These are phyloP conservation scores for Ophion ventricosus DNA, from an alignment of 2,888 invertebrate genomes.

Conservation along the genomic window DNA sequence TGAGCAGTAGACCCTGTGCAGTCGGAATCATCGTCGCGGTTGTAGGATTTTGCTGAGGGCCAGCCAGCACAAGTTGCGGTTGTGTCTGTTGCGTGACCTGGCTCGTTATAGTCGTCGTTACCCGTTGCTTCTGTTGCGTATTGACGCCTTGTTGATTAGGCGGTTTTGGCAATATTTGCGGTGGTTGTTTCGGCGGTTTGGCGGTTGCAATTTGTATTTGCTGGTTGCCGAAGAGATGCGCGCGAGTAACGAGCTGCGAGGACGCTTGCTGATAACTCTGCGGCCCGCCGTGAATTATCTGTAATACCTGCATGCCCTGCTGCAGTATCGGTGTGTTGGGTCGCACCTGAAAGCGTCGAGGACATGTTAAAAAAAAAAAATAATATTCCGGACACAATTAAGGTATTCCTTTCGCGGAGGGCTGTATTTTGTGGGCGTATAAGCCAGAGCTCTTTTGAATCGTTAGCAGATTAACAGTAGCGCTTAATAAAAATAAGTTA, in stretches of 20 bases:
- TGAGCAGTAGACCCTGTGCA: conserved; percentile 82
- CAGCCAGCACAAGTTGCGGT: conserved; percentile 83
- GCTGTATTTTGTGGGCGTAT: too few relatives aligned
- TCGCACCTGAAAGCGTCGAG: conserved; percentile 75
- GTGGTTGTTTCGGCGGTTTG: conserved; percentile 84
- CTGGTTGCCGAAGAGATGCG: conserved; percentile 82
- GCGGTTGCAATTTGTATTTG: conserved; percentile 81
- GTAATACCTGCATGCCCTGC: conserved; percentile 82
- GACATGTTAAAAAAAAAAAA: background rate
- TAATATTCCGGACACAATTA: too few relatives aligned
- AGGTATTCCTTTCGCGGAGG: too few relatives aligned
- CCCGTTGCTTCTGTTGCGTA: conserved; percentile 80
- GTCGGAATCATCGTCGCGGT: conserved; percentile 82
- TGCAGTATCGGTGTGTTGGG: conserved; percentile 81
- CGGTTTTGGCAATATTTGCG: conserved; percentile 87
- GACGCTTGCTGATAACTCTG: conserved; percentile 80
- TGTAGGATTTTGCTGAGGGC: conserved; percentile 81
- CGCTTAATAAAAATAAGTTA: too few relatives aligned
- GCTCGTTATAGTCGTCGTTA: conserved; percentile 81
- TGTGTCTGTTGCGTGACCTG: conserved; percentile 83
- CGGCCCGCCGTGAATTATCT: conserved; percentile 81
- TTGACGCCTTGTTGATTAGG: conserved; percentile 80
- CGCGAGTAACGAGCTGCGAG: conserved; percentile 80
- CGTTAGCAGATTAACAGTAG: too few relatives aligned
- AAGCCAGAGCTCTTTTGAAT: too few relatives aligned